These are phyloP conservation scores for Siderastrea radians DNA, from an alignment of 92 coral and sea anemone species.

Conservation along the genomic window DNA sequence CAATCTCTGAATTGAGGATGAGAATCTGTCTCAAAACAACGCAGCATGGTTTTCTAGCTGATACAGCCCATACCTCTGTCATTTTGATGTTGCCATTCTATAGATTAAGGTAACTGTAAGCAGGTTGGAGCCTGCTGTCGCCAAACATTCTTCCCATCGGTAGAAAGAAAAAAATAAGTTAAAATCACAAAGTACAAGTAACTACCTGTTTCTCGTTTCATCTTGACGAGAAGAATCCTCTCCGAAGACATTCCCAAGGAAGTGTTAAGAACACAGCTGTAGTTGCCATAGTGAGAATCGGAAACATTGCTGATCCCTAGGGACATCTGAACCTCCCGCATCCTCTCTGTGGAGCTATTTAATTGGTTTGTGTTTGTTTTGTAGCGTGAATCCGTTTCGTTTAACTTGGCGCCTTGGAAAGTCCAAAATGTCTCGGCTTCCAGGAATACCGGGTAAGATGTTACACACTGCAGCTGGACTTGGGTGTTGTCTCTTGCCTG, in stretches of 20 bases:
- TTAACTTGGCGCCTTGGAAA: slow-evolving; percentile 15
- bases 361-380: neutral
- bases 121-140: too few relatives aligned
- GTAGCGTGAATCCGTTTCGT: slow-evolving; percentile 18
- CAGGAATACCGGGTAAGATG: slow-evolving; percentile 2
- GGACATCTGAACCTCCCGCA: neutral
- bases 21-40: too few relatives aligned
- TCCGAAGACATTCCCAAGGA: slow-evolving; percentile 22
- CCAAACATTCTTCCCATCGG: too few relatives aligned
- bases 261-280: slow-evolving; percentile 40
- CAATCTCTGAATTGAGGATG: too few relatives aligned
- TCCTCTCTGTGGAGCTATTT: neutral
- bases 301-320: slow-evolving; percentile 32
- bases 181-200: neutral
- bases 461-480: slow-evolving; percentile 22
- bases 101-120: too few relatives aligned
- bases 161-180: neutral
- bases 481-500: neutral
- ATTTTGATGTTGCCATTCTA: too few relatives aligned
- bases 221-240: neutral
- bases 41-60: too few relatives aligned
- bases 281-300: slow-evolving; percentile 29
- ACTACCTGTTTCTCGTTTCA: neutral
- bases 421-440: slow-evolving; percentile 15
- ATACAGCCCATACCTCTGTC: too few relatives aligned